These are phyloP conservation scores for Eupithecia pulchellata DNA, from an alignment of 2,888 invertebrate genomes.

Conservation along the genomic window DNA sequence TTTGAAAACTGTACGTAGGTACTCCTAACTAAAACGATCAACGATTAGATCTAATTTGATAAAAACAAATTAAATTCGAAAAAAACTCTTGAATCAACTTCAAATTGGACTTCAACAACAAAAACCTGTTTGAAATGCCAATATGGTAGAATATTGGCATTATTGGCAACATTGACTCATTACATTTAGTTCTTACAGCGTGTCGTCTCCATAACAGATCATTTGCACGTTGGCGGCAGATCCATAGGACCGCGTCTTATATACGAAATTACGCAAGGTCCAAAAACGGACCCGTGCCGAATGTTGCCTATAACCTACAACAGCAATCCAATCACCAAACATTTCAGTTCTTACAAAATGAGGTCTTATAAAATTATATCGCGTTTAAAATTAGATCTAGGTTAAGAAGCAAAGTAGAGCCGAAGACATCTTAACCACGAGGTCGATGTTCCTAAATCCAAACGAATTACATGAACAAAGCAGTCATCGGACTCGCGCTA, in stretches of 20 bases:
- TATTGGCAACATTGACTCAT: background rate
- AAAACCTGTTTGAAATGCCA: too few relatives aligned
- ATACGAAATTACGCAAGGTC: too few relatives aligned
- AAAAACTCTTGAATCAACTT: background rate
- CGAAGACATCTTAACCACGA: slow-evolving; percentile 51
- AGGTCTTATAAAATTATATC: background rate
- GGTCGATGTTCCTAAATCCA: slow-evolving; percentile 61
- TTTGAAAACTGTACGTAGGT: too few relatives aligned
- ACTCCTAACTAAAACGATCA: background rate
- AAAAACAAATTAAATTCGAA: background rate
- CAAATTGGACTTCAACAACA: background rate
- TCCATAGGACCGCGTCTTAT: too few relatives aligned
- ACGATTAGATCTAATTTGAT: background rate
- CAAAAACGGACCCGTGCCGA: too few relatives aligned
- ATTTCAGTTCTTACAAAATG: background rate
- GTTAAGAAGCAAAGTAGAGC: slow-evolving; percentile 64
- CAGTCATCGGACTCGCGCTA: slow-evolving; percentile 41
- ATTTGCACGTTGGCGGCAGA: too few relatives aligned
- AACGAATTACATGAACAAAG: slow-evolving; percentile 42
- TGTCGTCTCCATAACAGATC: too few relatives aligned
- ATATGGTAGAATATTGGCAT: too few relatives aligned
- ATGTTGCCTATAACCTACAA: too few relatives aligned
- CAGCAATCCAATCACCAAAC: too few relatives aligned
- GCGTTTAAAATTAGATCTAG: slow-evolving; percentile 41
- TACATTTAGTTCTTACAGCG: background rate